Base-by-base conservation (phyloP, 2,113 vertebrate genomes). In the Ellobius talpinus region DNA sequence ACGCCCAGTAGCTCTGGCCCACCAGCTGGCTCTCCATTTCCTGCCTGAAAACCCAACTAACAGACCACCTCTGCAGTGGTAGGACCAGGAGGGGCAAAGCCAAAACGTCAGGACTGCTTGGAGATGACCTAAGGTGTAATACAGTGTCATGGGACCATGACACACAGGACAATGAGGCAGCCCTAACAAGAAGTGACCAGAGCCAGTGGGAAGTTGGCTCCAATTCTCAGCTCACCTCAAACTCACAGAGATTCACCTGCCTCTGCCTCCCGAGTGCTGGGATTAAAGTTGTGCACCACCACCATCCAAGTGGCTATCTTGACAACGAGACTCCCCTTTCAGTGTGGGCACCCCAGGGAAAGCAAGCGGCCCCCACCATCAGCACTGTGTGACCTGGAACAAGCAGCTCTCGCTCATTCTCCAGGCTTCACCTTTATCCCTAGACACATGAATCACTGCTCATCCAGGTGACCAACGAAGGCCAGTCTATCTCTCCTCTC, bases 131-230 rank as follows among this genome's bases (percentile, higher is more conserved):
- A 73, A 63, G 92, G 90, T 16, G 5, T 6, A 72, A 55, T 12
- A 3, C 74, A 0, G 63, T 12, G 7, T 82, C 63, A 31, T 0
- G 3, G 79, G 47, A 33, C 68, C 8, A 0, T 0, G 26, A 58
- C 76, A 4, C 76, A 19, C 65, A 50, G 29, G 23, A 19, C 0
- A 58, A 68, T 73, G 92, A 90, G 81, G 93, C 93, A 94, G 88
- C 85, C 72, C 42, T 31, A 26, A 23, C 7, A 42, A 78, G 73
- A 58, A 81, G 89, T 72, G 91, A 61, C 87, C 13, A 3, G 1
- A 47, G 36, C 70, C 61, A 10, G 74, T 36, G 23, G 78, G 61
- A 45, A 14, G 13, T 63, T 55, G 9, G 77, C 45, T 63, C 72
- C 24, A 39, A 5, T 52, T 76, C 77, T 73, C 82, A 89, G 72